These are phyloP conservation scores for Cosmia trapezina DNA, from an alignment of 2,888 invertebrate genomes.

Conservation along the genomic window DNA sequence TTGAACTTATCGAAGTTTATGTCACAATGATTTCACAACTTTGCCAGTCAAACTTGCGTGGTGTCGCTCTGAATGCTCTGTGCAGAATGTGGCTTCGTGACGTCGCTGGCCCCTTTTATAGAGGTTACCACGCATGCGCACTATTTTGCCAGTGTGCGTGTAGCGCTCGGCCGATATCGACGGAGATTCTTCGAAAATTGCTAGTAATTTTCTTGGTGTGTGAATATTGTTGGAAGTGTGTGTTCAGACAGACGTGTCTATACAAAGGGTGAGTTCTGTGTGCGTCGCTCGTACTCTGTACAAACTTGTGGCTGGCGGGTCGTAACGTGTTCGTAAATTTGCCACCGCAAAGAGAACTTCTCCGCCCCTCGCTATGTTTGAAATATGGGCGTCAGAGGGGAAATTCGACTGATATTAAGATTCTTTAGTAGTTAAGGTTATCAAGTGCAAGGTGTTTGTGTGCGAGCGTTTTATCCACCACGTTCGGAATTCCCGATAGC, in stretches of 20 bases:
- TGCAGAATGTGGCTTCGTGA: conserved; percentile 75
- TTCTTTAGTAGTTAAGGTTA: conserved; percentile 58
- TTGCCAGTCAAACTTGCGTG: conserved; percentile 74
- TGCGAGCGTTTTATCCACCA: conserved; percentile 69
- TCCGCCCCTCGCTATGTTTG: conserved; percentile 64
- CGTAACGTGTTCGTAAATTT: conserved; percentile 73
- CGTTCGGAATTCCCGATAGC: conserved; percentile 75
- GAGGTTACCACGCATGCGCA: conserved; percentile 70
- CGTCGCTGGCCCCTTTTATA: conserved; percentile 72
- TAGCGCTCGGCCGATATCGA: conserved; percentile 72
- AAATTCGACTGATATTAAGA: conserved; percentile 54
- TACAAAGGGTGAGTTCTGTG: conserved; percentile 68
- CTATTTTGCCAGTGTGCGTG: conserved; percentile 77
- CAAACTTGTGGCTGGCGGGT: conserved; percentile 69
- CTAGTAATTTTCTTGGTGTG: conserved; percentile 70
- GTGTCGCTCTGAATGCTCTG: conserved; percentile 70
- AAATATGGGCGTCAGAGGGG: conserved; percentile 64
- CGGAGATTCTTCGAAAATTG: conserved; percentile 83
- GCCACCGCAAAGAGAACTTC: conserved; percentile 64
- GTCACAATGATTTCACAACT: conserved; percentile 89
- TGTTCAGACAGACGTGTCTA: conserved; percentile 60
- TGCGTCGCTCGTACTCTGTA: conserved; percentile 66
- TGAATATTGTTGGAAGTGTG: conserved; percentile 67
- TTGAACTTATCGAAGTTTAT: conserved; percentile 73
- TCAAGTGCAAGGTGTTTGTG: conserved; percentile 59